Evolutionary conservation across 2,888 invertebrate species (phyloP), one percentile per base, ranked within the genome.

Genomic region (Oligia fasciuncula): DNA sequence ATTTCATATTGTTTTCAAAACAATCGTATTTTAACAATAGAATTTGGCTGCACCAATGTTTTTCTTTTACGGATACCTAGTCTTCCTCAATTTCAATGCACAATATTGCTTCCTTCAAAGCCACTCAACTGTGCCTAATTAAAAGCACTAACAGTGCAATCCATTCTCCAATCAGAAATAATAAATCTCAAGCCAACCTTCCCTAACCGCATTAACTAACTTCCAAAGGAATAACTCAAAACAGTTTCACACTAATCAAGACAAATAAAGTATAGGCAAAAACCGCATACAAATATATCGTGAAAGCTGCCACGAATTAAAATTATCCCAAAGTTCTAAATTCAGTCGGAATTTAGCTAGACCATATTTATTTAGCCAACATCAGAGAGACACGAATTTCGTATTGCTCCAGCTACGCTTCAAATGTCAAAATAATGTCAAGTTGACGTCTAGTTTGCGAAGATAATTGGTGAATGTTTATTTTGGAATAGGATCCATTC

Each of bases 391-490:
- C 66, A 76, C 23, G 43, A 74, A 60, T 85, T 87, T 80, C 46
- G 69, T 80, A 73, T 76, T 76, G 85, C 71, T 81, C 74, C 54
- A 77, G 67, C 69, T 76, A 72, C 80, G 72, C 77, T 90, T 79
- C 78, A 73, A 86, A 87, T 79, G 81, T 87, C 88, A 82, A 85
- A 88, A 85, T 84, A 88, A 85, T 83, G 81, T 85, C 88, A 87
- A 69, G 49, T 71, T 81, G 80, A 82, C 85, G 62, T 84, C 62
- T 81, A 82, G 83, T 83, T 88, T 89, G 79, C 74, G 73, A 80
- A 68, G 82, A 81, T 88, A 87, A 89, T 90, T 88, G 82, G 80
- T 4, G 68, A 89, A 79, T 90, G 81, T 89, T 89, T 87, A 88
- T 88, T 84, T 77, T 84, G 76, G 71, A 84, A 87, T 68, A 72